A percentile compares a stretch with the other conserved stretches of the same genome.
Conservation (phyloP, 2,113 vertebrate species). For the Riparia riparia region DNA sequence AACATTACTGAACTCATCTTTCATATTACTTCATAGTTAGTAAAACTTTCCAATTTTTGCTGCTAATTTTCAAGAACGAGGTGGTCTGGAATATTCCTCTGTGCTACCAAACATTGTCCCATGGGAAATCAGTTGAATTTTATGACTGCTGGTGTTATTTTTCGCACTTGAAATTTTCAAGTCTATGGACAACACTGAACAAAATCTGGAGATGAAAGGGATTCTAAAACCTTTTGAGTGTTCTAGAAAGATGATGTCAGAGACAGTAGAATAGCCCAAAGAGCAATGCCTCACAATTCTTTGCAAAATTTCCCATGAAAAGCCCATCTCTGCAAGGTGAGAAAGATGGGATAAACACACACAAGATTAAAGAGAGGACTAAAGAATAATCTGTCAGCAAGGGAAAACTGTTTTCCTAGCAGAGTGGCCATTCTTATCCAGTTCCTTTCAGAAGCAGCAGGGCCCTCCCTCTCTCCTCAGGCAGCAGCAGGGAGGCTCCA, state of each 20-base stretch:
- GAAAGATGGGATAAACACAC: not conserved
- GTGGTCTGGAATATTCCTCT: not conserved
- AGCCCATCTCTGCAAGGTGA: accelerated
- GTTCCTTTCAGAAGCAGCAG: not conserved
- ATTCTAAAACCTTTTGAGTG: not conserved
- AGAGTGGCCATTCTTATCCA: not conserved
- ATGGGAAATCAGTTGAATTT: not conserved
- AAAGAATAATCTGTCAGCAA: not conserved
- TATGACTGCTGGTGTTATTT: not conserved
- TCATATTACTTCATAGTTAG: not conserved
- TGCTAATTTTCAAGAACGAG: not conserved
- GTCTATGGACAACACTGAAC: not conserved
- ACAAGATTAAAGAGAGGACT: not conserved
- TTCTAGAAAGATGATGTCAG: accelerated
- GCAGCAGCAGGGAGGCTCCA: not conserved
- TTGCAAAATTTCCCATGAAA: not conserved
- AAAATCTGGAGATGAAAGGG: not conserved
- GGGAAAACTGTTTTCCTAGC: not conserved
- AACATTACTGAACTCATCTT: not conserved
- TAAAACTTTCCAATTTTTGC: not conserved
- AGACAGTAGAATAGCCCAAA: not conserved
- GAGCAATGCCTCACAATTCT: not conserved
- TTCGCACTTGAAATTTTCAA: not conserved
- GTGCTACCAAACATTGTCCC: not conserved
- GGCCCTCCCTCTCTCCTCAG: not conserved